These are phyloP conservation scores for Porites divaricata DNA, from an alignment of 92 coral and sea anemone species.

Conservation along the genomic window DNA sequence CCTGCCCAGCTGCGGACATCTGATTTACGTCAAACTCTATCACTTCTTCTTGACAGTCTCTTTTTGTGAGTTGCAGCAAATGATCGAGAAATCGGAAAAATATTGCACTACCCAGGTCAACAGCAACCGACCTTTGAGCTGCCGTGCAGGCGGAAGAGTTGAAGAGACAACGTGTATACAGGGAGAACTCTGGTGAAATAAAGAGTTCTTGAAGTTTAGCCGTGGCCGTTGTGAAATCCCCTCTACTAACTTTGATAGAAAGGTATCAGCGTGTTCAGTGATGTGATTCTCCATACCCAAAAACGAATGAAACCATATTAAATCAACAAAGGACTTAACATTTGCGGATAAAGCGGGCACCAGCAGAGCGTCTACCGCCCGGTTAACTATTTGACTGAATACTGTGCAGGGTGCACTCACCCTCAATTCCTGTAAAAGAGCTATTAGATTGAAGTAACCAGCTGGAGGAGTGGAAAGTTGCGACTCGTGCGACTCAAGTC, in stretches of 20 bases:
- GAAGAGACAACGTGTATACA: background rate
- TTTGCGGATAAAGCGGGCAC: background rate
- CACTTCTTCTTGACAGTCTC: conserved; percentile 3
- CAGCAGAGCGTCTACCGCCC: background rate
- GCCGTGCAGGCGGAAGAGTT: background rate
- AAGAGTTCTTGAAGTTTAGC: background rate
- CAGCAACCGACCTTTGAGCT: background rate
- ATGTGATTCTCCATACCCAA: background rate
- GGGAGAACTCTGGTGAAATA: background rate
- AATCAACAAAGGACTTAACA: background rate
- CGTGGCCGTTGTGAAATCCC: background rate
- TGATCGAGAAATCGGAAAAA: conserved; percentile 14
- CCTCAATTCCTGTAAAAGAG: background rate
- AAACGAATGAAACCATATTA: conserved; percentile 4
- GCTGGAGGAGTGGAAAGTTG: background rate
- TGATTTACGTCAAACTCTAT: conserved; percentile 15
- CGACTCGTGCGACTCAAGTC: background rate
- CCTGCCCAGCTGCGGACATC: conserved; percentile 11
- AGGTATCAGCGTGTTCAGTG: background rate
- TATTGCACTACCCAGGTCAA: background rate
- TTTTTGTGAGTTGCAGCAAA: background rate
- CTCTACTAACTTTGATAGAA: background rate
- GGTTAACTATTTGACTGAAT: background rate
- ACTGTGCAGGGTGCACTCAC: background rate
- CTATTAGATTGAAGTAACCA: background rate